These are phyloP conservation scores for Psephotus haematonotus DNA, from an alignment of 2,113 vertebrate species.

Conservation along the genomic window DNA sequence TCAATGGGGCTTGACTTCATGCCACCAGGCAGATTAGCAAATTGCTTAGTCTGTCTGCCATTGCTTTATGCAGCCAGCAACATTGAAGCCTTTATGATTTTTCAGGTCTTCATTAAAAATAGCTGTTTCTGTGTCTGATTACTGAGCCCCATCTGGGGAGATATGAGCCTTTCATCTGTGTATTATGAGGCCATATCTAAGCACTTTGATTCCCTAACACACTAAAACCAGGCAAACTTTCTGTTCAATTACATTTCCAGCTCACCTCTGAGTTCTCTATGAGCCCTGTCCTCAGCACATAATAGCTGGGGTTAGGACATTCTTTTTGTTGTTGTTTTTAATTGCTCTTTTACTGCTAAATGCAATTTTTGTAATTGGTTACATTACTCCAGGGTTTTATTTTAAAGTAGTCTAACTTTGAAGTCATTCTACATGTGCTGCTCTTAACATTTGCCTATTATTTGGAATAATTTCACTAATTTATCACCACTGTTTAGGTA, in stretches of 20 bases:
- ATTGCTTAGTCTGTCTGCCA: constrained; percentile 5
- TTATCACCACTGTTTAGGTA: constrained; percentile 40
- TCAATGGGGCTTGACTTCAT: constrained; percentile 36
- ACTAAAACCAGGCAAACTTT: constrained; percentile 21
- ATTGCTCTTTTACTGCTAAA: constrained; percentile 40
- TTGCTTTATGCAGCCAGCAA: constrained; percentile 43
- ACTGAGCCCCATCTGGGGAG: constrained; percentile 44
- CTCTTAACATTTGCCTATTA: constrained; percentile 42
- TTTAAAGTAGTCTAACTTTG: constrained; percentile 52
- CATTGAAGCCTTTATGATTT: constrained; percentile 36
- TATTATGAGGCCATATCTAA: constrained; percentile 22
- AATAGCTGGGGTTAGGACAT: not conserved
- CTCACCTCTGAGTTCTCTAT: not conserved
- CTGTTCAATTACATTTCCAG: constrained; percentile 24
- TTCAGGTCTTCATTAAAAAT: constrained; percentile 57
- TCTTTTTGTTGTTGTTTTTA: not conserved
- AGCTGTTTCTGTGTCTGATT: constrained; percentile 61
- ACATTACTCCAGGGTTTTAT: constrained; percentile 48
- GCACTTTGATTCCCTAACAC: not conserved
- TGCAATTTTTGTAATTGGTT: constrained; percentile 51
- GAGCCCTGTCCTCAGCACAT: not conserved
- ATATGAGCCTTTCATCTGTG: constrained; percentile 47
- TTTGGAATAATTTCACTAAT: constrained; percentile 47
- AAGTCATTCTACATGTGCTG: constrained; percentile 13
- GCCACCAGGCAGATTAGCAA: constrained; percentile 41